phyloP scores from a whole-genome alignment of 1,140 invertebrate genomes.

The Lucilia cuprina region DNA sequence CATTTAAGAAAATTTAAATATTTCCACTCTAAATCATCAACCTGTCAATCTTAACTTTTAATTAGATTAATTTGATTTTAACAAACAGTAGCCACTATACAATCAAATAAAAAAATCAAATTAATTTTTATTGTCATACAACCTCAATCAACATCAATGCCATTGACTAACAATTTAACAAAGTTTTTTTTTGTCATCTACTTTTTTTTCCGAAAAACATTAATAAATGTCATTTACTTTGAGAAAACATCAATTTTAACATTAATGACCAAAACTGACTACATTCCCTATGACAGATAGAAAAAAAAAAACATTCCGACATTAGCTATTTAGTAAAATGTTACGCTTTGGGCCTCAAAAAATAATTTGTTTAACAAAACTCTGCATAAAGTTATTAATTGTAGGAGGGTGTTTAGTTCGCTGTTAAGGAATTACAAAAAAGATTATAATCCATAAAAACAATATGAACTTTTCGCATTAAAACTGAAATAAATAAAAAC shows the following conservation, averaged over 20 bases:
- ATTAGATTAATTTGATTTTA: neutral
- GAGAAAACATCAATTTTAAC: neutral
- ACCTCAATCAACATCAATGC: constrained; percentile 1
- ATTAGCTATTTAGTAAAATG: neutral
- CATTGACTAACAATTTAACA: neutral
- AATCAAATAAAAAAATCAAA: neutral
- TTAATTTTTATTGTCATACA: neutral
- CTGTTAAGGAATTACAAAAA: neutral
- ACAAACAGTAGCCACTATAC: neutral
- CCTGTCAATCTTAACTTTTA: neutral
- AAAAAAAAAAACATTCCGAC: no score
- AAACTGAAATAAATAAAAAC: neutral
- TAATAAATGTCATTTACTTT: no score
- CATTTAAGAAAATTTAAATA: no score
- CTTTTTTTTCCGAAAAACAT: no score
- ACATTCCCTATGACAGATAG: neutral
- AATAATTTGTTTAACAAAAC: neutral
- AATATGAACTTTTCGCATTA: neutral
- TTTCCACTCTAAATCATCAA: neutral
- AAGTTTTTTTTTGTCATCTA: no score
- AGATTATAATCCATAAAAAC: neutral
- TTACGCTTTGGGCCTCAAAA: neutral
- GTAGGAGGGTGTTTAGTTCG: neutral
- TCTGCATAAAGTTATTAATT: neutral
- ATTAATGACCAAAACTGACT: neutral